Base-by-base conservation (phyloP, 2,113 vertebrate species). In the Nerophis ophidion region DNA sequence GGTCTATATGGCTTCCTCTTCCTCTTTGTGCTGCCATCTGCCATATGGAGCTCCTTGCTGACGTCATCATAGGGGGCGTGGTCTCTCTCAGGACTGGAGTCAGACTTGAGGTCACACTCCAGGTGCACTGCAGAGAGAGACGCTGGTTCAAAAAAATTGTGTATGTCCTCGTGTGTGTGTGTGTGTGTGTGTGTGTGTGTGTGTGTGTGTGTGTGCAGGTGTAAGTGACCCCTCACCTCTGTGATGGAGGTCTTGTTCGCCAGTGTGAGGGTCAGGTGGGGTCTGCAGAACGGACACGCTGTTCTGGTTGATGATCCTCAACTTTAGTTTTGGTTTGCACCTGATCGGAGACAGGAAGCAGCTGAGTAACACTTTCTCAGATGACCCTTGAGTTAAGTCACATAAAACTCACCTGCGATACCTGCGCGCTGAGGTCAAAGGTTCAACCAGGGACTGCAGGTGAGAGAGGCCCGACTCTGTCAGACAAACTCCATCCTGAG, bases 251-350 rank as follows among this genome's bases (percentile, higher is more conserved):
- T 96, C 93, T 84, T 89, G 86, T 63, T 95, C 40, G 3, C 40
- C 92, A 10, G 89, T 89, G 33, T 92, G 91, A 36, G 58, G 84
- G 55, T 98, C 93, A n/a, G 89, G 86, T 1, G 92, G 92, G 1
- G 93, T 94, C 83, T 98, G 97, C 57, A 99, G 92, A 48, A 98
- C 97, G 0, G 96, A 94, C 76, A 99, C 97, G 13, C 94, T 97
- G 88, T 98, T 98, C 88, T 98, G 97, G 85, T 98, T 99, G 79
- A 98, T 98, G 83, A 99, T 98, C 86, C 94, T 93, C 83, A 99
- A 88, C 74, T 97, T 96, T 68, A 99, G 87, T 89, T 98, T 98
- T 86, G 97, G 96, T 83, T 98, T 98, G 61, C 90, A 92, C 67
- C 96, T 87, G 68, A 64, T 15, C 12, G 8, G 46, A 65, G 8